Base-by-base conservation (phyloP, 2,888 invertebrate species). In the Xanthia icteritia region DNA sequence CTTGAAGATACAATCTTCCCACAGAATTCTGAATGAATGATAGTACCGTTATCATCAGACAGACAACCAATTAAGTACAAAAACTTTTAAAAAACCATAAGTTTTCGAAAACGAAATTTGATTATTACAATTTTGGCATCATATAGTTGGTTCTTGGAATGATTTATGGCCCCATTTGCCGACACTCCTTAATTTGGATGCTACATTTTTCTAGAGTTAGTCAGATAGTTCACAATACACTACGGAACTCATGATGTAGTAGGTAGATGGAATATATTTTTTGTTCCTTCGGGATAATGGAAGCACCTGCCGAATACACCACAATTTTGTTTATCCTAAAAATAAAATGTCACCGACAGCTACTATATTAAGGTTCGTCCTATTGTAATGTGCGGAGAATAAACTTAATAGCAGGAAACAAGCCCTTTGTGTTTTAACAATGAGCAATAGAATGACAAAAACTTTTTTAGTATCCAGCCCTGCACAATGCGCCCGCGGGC, bases 391-490 rank as follows among this genome's bases (percentile, higher is more conserved):
- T 89, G 89, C 88, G 78, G 91, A 89, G 90, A 92, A 91, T 92
- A 90, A 92, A 91, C 90, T 91, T 93, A 92, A 94, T 93, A 93
- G 92, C 94, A 95, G 95, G 94, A 95, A 94, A 93, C 93, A 90
- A 90, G 93, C 92, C 94, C 94, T 95, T 95, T 94, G 94, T 94
- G 91, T 92, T 90, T 86, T 85, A 93, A 95, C 95, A 96, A 96
- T 95, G 93, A 93, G 93, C 93, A 93, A 94, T 94, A 92, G 92
- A 93, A 93, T 93, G 92, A 95, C 95, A 95, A 95, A 95, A 93
- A 88, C 86, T 90, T 93, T 93, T 94, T 93, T 93, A 92, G 92
- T 93, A 93, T 93, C 91, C 93, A 93, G 91, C 87, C 91, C 87
- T 89, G 90, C 91, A 95, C 95, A 95, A 95, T 95, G 92, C 92